Evolutionary conservation across 2,797 vertebrate species (phyloP).

Genomic region (Protonibea diacanthus): DNA sequence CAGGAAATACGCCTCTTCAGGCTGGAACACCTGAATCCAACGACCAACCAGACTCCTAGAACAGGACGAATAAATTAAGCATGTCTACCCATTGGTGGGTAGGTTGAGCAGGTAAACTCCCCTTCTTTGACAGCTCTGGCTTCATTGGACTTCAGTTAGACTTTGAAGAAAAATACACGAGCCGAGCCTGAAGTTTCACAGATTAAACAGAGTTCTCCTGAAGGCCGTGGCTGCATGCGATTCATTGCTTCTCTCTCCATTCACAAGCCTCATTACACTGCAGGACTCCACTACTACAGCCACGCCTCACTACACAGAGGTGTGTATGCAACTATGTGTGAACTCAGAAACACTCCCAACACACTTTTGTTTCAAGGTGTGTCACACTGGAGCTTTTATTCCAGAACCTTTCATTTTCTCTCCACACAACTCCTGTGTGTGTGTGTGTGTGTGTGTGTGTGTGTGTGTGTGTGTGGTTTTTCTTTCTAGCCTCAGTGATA

Average conservation of each 20-base stretch:
- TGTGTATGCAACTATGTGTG: conserved; percentile 27
- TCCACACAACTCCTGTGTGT: conserved; percentile 26
- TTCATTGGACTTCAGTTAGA: conserved; percentile 5
- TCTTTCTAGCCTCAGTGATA: conserved; percentile 30
- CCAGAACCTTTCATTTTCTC: conserved; percentile 6
- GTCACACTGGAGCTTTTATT: conserved; percentile 35
- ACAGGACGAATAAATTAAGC: not conserved
- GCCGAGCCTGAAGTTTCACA: not conserved
- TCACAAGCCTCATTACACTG: conserved; percentile 62
- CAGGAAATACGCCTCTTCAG: not conserved
- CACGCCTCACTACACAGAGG: conserved; percentile 43
- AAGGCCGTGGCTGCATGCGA: conserved; percentile 3
- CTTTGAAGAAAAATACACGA: not conserved
- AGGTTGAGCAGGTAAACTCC: not conserved
- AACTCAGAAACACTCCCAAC: conserved; percentile 69
- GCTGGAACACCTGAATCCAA: not conserved
- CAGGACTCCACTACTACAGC: conserved; percentile 48
- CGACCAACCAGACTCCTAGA: not conserved
- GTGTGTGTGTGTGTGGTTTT: conserved; percentile 30
- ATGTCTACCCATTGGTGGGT: not conserved
- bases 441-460: conserved; percentile 17
- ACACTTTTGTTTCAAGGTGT: conserved; percentile 74
- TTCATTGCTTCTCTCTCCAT: conserved; percentile 46
- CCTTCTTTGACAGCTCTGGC: not conserved
- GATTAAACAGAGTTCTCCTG: not conserved